phyloP scores from a whole-genome alignment of 2,888 invertebrate species.

The Cheilosia pagana region DNA sequence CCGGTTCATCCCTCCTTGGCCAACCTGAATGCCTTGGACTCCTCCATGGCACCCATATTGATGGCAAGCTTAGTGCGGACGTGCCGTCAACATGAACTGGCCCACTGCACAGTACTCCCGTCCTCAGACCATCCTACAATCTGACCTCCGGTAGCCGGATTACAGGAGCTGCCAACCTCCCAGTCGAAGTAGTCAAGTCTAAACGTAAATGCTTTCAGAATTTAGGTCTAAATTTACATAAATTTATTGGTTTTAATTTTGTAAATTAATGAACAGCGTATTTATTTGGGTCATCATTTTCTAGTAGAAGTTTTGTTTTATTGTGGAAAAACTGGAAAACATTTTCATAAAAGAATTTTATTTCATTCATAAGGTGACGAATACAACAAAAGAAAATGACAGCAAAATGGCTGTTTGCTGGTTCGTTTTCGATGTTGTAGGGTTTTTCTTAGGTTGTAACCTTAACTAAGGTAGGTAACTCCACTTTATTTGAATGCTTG shows the following conservation, averaged over 20 bases:
- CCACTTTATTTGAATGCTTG: too few relatives aligned
- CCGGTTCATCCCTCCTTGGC: slow-evolving; percentile 98
- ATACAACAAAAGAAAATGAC: too few relatives aligned
- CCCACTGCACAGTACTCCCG: slow-evolving; percentile 88
- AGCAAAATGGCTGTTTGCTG: too few relatives aligned
- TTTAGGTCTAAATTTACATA: not conserved
- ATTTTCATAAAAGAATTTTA: not conserved
- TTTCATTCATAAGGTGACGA: too few relatives aligned
- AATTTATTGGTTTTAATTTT: not conserved
- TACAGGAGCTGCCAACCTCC: slow-evolving; percentile 99
- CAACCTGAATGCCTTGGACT: slow-evolving; percentile 93
- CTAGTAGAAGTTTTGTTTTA: not conserved
- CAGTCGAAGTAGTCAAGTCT: slow-evolving; percentile 84
- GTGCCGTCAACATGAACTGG: slow-evolving; percentile 92
- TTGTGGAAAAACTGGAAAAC: not conserved
- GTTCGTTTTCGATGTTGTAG: too few relatives aligned
- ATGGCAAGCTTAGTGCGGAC: slow-evolving; percentile 98
- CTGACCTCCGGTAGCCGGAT: slow-evolving; percentile 98
- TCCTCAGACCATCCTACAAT: slow-evolving; percentile 96
- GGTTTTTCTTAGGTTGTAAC: too few relatives aligned
- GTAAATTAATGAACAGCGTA: too few relatives aligned
- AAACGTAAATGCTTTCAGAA: slow-evolving; percentile 14
- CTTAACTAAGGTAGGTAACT: too few relatives aligned
- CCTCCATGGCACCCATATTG: slow-evolving; percentile 96
- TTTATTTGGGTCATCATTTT: too few relatives aligned